These are phyloP conservation scores for Antennarius striatus DNA, from an alignment of 2,113 vertebrate genomes.

Conservation along the genomic window DNA sequence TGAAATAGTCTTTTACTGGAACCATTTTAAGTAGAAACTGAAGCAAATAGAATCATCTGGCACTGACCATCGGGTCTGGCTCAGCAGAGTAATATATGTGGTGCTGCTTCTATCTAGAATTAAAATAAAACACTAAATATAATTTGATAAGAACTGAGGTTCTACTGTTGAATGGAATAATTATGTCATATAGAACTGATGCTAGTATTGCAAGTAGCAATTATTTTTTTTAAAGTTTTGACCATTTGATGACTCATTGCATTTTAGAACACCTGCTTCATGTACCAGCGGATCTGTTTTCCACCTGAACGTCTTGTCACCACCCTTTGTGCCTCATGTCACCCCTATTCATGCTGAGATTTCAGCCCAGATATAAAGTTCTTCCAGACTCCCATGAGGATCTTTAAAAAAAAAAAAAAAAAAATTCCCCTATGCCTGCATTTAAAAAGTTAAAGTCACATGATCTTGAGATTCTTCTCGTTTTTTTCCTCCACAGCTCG, in stretches of 20 bases:
- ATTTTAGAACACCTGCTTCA: no score
- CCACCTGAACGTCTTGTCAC: conserved; percentile 15
- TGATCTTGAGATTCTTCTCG: conserved; percentile 38
- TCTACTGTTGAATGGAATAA: neutral
- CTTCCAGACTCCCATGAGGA: conserved; percentile 37
- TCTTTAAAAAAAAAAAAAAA: no score
- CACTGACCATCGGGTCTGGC: no score
- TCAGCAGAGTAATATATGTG: no score
- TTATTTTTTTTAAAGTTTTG: neutral
- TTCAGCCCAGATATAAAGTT: conserved; percentile 28
- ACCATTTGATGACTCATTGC: no score
- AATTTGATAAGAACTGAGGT: no score
- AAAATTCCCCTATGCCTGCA: conserved; percentile 3
- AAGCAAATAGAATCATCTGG: neutral
- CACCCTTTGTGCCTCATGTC: conserved; percentile 39
- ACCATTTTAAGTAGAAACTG: no score
- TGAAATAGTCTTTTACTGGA: neutral
- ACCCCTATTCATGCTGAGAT: conserved; percentile 32
- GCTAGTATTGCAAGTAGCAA: neutral
- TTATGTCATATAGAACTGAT: no score
- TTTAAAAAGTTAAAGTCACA: conserved; percentile 51
- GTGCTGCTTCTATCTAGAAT: no score
- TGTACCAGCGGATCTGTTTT: conserved; percentile 16
- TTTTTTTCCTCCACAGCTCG: conserved; percentile 78
- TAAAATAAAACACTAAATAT: no score